Conservation (phyloP, 2,797 vertebrate genomes). For the Eleutherodactylus coqui region DNA sequence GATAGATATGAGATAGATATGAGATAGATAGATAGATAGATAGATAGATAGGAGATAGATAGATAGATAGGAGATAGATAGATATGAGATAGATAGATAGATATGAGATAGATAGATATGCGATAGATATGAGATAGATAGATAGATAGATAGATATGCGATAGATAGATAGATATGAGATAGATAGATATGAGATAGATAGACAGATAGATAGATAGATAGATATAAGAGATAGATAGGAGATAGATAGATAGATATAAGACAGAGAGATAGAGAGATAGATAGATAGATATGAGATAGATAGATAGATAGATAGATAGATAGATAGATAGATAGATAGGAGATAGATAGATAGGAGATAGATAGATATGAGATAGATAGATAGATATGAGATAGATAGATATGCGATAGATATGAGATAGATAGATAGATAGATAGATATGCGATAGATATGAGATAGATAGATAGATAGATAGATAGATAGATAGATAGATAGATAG, state of each 20-base stretch:
- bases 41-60: too few species aligned
- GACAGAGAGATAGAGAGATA: not conserved
- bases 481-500: not conserved
- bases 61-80: too few species aligned
- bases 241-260: conserved; percentile 7
- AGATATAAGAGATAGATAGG: not conserved
- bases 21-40: too few species aligned
- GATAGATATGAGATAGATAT: too few species aligned
- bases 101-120: too few species aligned
- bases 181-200: not conserved
- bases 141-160: too few species aligned
- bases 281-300: not conserved
- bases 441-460: not conserved
- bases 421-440: not conserved
- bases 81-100: too few species aligned
- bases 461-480: conserved; percentile 7
- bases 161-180: too few species aligned
- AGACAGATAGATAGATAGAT: not conserved
- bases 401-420: too few species aligned
- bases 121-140: too few species aligned
- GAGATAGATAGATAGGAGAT: not conserved
- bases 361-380: not conserved
- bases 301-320: not conserved
- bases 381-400: not conserved
- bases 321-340: not conserved